Evolutionary conservation across 1,140 invertebrate genomes (phyloP).

Genomic region (Leptinotarsa texana): DNA sequence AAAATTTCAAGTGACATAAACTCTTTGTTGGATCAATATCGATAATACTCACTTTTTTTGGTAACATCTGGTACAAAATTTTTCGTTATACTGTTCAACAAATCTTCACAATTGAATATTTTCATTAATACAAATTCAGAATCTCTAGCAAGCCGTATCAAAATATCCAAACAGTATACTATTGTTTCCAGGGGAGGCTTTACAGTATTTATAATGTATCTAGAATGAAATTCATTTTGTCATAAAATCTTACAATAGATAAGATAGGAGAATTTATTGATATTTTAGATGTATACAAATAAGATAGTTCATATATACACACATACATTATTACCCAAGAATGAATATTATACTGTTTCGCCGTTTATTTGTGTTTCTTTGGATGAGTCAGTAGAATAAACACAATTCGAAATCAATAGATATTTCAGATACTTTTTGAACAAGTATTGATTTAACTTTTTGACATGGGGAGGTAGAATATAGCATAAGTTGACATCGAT

Average conservation of each 20-base stretch:
- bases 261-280: too few relatives aligned
- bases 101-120: constrained; percentile 61
- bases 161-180: constrained; percentile 69
- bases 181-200: constrained; percentile 68
- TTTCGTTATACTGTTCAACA: constrained; percentile 62
- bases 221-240: constrained; percentile 42
- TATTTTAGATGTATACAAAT: too few relatives aligned
- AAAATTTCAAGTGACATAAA: neutral
- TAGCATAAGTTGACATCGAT: too few relatives aligned
- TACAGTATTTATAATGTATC: constrained; percentile 70
- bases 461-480: too few relatives aligned
- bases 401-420: too few relatives aligned
- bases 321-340: too few relatives aligned
- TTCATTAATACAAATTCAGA: constrained; percentile 64
- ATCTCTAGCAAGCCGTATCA: constrained; percentile 70
- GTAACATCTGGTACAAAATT: constrained; percentile 62
- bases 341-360: too few relatives aligned
- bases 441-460: too few relatives aligned
- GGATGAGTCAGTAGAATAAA: too few relatives aligned
- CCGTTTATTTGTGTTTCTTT: too few relatives aligned
- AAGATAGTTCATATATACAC: too few relatives aligned
- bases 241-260: neutral
- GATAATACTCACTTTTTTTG: constrained; percentile 23
- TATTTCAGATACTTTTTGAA: too few relatives aligned
- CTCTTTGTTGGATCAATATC: neutral